Evolutionary conservation across 2,888 invertebrate genomes (phyloP).

Genomic region (Elgonia sp.): DNA sequence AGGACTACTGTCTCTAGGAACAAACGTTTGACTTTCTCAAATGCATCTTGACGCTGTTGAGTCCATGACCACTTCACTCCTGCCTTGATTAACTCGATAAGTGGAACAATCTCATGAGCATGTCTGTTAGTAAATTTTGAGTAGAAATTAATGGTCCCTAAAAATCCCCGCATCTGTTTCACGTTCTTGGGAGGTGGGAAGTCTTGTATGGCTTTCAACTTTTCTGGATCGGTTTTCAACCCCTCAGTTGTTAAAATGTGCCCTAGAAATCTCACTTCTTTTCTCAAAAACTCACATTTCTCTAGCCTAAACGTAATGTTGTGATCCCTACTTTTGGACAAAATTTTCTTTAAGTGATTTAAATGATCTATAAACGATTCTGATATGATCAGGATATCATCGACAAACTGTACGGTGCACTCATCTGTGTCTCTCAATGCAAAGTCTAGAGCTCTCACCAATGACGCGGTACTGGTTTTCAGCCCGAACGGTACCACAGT

Average conservation of each 20-base stretch:
- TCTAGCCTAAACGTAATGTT: background rate
- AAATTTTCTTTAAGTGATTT: background rate
- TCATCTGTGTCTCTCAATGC: background rate
- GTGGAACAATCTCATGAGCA: too few species aligned
- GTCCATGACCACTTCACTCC: too few species aligned
- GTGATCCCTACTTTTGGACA: background rate
- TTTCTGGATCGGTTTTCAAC: background rate
- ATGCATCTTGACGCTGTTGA: background rate
- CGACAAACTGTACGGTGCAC: background rate
- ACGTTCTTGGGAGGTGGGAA: too few species aligned
- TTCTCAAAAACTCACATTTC: background rate
- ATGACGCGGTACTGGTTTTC: background rate
- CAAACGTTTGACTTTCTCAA: background rate
- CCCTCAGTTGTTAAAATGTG: background rate
- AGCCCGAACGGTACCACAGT: constrained; percentile 9
- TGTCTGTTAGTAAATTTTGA: too few species aligned
- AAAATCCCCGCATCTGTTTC: too few species aligned
- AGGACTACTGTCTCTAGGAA: background rate
- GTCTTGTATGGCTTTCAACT: too few species aligned
- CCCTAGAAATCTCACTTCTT: background rate
- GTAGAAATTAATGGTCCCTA: too few species aligned
- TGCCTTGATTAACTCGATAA: too few species aligned
- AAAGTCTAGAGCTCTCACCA: background rate
- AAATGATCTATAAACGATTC: background rate
- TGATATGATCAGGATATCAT: background rate